These are phyloP conservation scores for Alloscopus bannaensis DNA, from an alignment of 2,888 invertebrate species.

Conservation along the genomic window DNA sequence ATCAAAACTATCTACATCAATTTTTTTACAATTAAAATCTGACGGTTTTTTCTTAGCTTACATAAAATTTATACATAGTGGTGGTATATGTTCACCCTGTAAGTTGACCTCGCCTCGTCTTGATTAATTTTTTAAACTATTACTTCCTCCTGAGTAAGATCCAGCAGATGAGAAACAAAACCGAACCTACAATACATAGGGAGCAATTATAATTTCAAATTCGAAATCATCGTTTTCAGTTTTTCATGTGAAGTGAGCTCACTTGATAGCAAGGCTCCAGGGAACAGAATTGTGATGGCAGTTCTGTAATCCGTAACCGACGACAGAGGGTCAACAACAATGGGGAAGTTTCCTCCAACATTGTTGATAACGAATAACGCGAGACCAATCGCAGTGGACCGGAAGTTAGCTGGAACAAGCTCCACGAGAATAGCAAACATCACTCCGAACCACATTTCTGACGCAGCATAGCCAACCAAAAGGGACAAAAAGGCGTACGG, in stretches of 20 bases:
- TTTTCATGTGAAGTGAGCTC: constrained; percentile 77
- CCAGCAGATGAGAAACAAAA: constrained; percentile 63
- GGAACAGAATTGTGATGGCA: constrained; percentile 91
- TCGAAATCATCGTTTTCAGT: neutral
- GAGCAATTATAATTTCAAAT: neutral
- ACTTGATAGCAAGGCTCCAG: constrained; percentile 91
- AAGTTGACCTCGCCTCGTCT: too few relatives aligned
- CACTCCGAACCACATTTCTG: constrained; percentile 97
- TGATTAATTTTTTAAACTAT: too few relatives aligned
- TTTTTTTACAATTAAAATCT: too few relatives aligned
- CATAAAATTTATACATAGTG: too few relatives aligned
- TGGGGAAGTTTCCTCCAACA: constrained; percentile 92
- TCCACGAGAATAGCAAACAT: constrained; percentile 93
- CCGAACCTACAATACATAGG: constrained; percentile 50
- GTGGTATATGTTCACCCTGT: too few relatives aligned
- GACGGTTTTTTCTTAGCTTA: too few relatives aligned
- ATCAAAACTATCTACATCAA: too few relatives aligned
- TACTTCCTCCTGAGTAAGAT: constrained; percentile 48
- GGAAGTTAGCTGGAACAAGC: constrained; percentile 87
- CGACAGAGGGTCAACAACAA: constrained; percentile 89
- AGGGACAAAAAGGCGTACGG: constrained; percentile 91
- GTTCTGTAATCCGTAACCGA: constrained; percentile 88
- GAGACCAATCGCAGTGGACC: constrained; percentile 90
- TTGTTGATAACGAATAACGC: constrained; percentile 96
- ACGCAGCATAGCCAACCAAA: constrained; percentile 92